These are phyloP conservation scores for Conus betulinus DNA, from an alignment of 1,140 invertebrate genomes.

Conservation along the genomic window DNA sequence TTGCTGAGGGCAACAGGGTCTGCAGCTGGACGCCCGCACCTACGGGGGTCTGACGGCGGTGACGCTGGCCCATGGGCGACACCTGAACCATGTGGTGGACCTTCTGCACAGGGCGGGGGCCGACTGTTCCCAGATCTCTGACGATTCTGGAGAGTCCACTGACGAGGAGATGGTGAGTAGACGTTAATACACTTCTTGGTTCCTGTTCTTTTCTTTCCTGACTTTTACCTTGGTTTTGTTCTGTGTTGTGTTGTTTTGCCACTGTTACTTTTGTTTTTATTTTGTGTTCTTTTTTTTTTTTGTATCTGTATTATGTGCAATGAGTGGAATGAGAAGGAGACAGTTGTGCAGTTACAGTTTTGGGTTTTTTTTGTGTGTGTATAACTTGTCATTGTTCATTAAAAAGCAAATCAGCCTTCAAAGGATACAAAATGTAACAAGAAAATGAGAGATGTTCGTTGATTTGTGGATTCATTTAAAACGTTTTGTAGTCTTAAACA, in stretches of 20 bases:
- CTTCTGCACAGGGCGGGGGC: conserved; percentile 48
- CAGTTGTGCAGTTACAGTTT: no score
- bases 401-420: no score
- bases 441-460: no score
- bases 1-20: conserved; percentile 42
- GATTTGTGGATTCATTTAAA: no score
- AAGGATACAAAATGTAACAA: no score
- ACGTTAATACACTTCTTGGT: no score
- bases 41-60: conserved; percentile 59
- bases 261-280: neutral
- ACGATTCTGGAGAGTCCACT: conserved; percentile 47
- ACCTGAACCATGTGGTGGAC: conserved; percentile 41
- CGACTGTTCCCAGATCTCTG: conserved; percentile 32
- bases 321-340: no score
- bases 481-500: no score
- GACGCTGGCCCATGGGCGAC: conserved; percentile 54
- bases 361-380: no score
- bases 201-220: no score
- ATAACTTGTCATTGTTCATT: no score
- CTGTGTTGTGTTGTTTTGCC: neutral
- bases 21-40: conserved; percentile 58
- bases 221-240: neutral
- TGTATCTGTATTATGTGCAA: neutral
- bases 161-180: conserved; percentile 60
- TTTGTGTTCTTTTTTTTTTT: neutral